Evolutionary conservation across 2,888 invertebrate genomes (phyloP), one percentile per base, ranked within the genome.

Genomic region (Pilophorus perplexus): DNA sequence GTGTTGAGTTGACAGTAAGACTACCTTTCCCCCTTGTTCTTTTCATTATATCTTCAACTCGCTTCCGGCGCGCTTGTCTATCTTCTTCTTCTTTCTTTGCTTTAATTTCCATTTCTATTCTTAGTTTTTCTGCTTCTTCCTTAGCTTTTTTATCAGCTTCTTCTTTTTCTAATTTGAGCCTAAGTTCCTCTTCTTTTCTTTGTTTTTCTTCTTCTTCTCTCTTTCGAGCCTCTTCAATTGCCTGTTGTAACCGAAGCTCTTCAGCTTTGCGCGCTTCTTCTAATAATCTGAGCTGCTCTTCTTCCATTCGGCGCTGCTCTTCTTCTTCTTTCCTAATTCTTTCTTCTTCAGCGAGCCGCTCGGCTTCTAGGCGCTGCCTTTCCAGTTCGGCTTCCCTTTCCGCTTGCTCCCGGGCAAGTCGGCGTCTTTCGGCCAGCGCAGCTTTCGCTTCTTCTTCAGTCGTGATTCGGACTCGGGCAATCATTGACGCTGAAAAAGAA

Each of bases 401-500:
- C 10, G 93, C 89, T 77, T 94, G 93, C 79, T 94, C 95, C 16
- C 95, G 79, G 10, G 93, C 94, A 68, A 91, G 80, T 67, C 93
- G 83, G 71, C 95, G 81, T 69, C 92, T 83, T 80, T 95, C 95
- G 0, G 95, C 94, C 66, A 96, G 80, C 65, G 93, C 94, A 16
- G 93, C 93, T 78, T 94, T 95, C 6, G 95, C 95, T 77, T 94
- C 87, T 77, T 92, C 93, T 79, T 93, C 93, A 2, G 93, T 93
- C 8, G 88, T 90, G 72, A 93, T 91, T 72, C 86, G 81, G 27
- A 80, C 80, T 76, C 84, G 84, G n/a, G n/a, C n/a, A n/a, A n/a
- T n/a, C 82, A 86, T 84, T 33, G 86, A 86, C 50, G 86, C 83
- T 72, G 80, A 75, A 77, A 66, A 54, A 67, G 6, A 33, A 33